Evolutionary conservation across 2,113 vertebrate genomes (phyloP).

Genomic region (Callocephalon fimbriatum): DNA sequence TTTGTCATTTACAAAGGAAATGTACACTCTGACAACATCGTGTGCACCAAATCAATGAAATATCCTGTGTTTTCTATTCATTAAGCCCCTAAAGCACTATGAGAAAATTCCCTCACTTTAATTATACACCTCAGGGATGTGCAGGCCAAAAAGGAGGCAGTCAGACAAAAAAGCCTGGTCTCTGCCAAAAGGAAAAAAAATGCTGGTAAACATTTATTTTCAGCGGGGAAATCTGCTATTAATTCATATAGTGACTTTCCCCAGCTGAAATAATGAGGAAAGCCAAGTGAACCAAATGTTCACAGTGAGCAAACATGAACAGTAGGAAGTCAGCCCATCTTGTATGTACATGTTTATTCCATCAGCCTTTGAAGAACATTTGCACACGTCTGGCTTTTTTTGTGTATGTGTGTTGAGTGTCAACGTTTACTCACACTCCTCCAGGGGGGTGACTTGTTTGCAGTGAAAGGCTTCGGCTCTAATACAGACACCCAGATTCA

Average conservation of each 20-base stretch:
- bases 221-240: conserved; percentile 82
- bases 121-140: conserved; percentile 83
- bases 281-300: conserved; percentile 80
- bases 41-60: conserved; percentile 75
- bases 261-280: conserved; percentile 81
- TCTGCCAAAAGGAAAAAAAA: conserved; percentile 76
- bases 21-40: conserved; percentile 69
- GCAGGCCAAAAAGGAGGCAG: conserved; percentile 73
- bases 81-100: conserved; percentile 77
- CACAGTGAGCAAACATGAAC: conserved; percentile 77
- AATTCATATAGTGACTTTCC: conserved; percentile 83
- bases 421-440: conserved; percentile 13
- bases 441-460: background rate
- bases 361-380: conserved; percentile 59
- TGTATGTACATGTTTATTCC: conserved; percentile 72
- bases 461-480: background rate
- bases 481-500: rapidly evolving
- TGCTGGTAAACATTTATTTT: conserved; percentile 85
- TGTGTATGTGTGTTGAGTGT: background rate
- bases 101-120: conserved; percentile 82
- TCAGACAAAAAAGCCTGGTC: conserved; percentile 77
- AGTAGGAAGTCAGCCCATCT: conserved; percentile 74
- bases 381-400: background rate
- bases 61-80: conserved; percentile 80
- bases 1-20: conserved; percentile 77